Evolutionary conservation across 1,140 invertebrate genomes (phyloP), one percentile per base, ranked within the genome.

Genomic region (Nasonia longicornis): DNA sequence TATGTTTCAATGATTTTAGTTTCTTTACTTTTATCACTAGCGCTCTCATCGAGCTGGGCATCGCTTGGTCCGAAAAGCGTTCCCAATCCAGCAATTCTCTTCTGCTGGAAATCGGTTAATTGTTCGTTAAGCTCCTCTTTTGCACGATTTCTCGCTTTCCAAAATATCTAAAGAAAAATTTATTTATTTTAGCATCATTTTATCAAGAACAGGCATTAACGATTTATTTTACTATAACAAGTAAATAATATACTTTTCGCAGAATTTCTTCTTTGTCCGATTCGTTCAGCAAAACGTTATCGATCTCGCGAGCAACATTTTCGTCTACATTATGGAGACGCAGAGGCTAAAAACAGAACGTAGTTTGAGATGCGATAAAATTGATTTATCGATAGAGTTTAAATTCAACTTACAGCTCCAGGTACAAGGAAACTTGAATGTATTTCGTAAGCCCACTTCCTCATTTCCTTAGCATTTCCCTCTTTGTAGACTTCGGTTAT

Each of bases 361-460:
- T 64, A 22, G 86, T 83, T 86, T 86, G 83, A 84, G 81, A 66
- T 52, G 45, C 22, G 14, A 73, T 66, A 29, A 48, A 63, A 80
- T n/a, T 69, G 83, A 72, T 74, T 66, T 73, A 72, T 66, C 2
- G 22, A 78, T 75, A 75, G n/a, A 80, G 35, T 79, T 35, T 75
- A 2, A 38, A 69, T 81, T 81, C 3, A 67, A 91, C 92, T 91
- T 88, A 93, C 96, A 84, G 97, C 97, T 86, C 95, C 94, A 86
- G 97, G 96, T 85, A 97, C 96, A 80, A 99, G 92, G 92, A 99
- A 99, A 86, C 96, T 97, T 77, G 98, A 98, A 91, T 98, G 97
- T 86, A 99, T 98, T 92, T 99, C 98, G 91, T 98, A 99, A 42
- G 97, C 97, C 97, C 97, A 99, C 89, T 97, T 97, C 78, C 96